Percentiles rank a stretch among this genome's conserved stretches.
Evolutionary conservation across 2,113 vertebrate genomes (phyloP).

Genomic region (Tretioscincus oriximinensis): DNA sequence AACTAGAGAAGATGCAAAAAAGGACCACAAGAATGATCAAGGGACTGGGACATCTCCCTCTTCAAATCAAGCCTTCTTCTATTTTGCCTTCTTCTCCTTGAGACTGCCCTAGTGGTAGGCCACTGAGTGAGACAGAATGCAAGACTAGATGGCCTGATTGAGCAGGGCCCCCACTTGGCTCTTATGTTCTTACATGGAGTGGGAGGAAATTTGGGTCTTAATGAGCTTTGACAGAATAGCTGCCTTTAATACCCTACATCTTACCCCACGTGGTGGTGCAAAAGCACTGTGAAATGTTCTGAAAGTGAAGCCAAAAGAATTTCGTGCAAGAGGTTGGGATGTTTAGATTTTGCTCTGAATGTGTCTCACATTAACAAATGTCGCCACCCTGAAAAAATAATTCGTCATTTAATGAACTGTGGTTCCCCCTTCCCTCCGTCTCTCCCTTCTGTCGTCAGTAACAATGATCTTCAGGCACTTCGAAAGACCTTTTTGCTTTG

Average conservation of each 20-base stretch:
- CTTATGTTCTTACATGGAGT: too few species aligned
- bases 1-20: too few species aligned
- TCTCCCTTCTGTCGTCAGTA: not conserved
- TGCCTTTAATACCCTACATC: not conserved
- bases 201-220: not conserved
- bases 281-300: not conserved
- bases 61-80: too few species aligned
- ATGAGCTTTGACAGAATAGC: not conserved
- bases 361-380: not conserved
- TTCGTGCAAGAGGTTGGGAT: not conserved
- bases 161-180: too few species aligned
- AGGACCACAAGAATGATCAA: too few species aligned
- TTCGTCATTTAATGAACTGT: rapidly evolving
- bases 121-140: too few species aligned
- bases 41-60: too few species aligned
- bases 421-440: not conserved
- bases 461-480: rapidly evolving
- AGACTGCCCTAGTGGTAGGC: too few species aligned
- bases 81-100: too few species aligned
- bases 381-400: not conserved
- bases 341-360: not conserved
- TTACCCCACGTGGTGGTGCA: not conserved
- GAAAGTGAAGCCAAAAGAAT: not conserved
- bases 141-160: too few species aligned
- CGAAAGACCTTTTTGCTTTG: not conserved